These are phyloP conservation scores for Apostichopus parvimensis DNA, from an alignment of 35 echinoderm and acorn worm species.

Conservation along the genomic window DNA sequence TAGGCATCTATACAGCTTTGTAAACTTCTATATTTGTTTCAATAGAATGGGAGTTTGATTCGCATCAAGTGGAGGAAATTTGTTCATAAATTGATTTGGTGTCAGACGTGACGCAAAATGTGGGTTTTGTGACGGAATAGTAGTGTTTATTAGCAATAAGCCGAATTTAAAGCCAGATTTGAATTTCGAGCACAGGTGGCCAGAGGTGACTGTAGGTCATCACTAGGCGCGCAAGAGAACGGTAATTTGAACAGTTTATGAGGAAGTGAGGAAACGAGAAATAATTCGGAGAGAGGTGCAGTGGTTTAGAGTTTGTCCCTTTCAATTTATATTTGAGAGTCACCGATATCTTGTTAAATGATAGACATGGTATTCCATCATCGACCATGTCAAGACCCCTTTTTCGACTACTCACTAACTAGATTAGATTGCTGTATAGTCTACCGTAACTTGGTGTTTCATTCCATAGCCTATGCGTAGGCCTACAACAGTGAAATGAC, in stretches of 20 bases:
- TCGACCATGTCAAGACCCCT: too few relatives aligned
- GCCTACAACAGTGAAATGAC: too few relatives aligned
- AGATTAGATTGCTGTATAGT: too few relatives aligned
- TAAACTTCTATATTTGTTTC: too few relatives aligned
- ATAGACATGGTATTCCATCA: too few relatives aligned
- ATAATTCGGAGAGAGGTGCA: too few relatives aligned
- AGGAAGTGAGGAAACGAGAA: too few relatives aligned
- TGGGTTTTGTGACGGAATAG: not conserved
- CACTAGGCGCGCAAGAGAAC: not conserved
- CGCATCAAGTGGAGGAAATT: not conserved
- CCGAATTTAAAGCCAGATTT: not conserved
- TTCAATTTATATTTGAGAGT: not conserved
- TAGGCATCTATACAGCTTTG: too few relatives aligned
- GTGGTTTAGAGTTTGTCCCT: not conserved
- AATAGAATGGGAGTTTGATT: not conserved
- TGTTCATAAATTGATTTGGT: not conserved
- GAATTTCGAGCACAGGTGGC: not conserved
- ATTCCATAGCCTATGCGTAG: too few relatives aligned
- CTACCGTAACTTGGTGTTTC: too few relatives aligned
- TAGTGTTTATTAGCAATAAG: not conserved
- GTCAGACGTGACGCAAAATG: not conserved
- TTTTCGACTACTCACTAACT: too few relatives aligned
- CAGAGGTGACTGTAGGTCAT: not conserved
- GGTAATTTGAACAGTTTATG: not conserved
- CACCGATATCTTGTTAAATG: too few relatives aligned